Evolutionary conservation across 2,888 invertebrate genomes (phyloP).

Genomic region (Toxonevra muliebris): DNA sequence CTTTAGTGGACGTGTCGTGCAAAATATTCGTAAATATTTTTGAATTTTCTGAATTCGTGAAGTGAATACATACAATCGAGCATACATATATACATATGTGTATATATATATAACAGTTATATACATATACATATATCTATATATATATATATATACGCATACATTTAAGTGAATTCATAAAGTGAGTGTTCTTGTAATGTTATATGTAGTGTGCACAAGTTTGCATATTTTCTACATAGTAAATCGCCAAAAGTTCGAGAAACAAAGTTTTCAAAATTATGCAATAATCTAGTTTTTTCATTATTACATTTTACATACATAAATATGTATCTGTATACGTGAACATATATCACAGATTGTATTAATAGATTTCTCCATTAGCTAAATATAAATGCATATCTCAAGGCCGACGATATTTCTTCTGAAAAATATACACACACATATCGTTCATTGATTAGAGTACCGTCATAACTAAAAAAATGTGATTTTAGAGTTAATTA

Average conservation of each 20-base stretch:
- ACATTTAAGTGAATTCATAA: constrained; percentile 35
- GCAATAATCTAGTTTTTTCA: constrained; percentile 2
- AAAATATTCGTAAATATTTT: constrained; percentile 46
- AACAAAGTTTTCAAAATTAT: not conserved
- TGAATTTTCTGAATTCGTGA: constrained; percentile 11
- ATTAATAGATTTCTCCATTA: constrained; percentile 2
- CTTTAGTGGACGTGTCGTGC: constrained; percentile 59
- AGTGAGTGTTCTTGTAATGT: constrained; percentile 20
- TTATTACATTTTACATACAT: constrained; percentile 17
- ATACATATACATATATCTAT: constrained; percentile 19
- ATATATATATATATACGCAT: not conserved
- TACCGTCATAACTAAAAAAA: not conserved
- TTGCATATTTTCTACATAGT: too few relatives aligned
- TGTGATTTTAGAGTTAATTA: too few relatives aligned
- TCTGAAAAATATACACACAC: not conserved
- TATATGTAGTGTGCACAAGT: too few relatives aligned
- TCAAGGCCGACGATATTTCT: too few relatives aligned
- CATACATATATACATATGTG: constrained; percentile 16
- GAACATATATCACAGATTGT: constrained; percentile 3
- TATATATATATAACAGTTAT: constrained; percentile 23
- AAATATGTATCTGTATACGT: constrained; percentile 20
- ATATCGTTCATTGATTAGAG: constrained; percentile 14
- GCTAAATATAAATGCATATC: not conserved
- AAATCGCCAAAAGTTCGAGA: too few relatives aligned
- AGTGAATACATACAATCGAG: constrained; percentile 20